Base-by-base conservation (phyloP, 2,113 vertebrate genomes). In the Sorex fumeus region DNA sequence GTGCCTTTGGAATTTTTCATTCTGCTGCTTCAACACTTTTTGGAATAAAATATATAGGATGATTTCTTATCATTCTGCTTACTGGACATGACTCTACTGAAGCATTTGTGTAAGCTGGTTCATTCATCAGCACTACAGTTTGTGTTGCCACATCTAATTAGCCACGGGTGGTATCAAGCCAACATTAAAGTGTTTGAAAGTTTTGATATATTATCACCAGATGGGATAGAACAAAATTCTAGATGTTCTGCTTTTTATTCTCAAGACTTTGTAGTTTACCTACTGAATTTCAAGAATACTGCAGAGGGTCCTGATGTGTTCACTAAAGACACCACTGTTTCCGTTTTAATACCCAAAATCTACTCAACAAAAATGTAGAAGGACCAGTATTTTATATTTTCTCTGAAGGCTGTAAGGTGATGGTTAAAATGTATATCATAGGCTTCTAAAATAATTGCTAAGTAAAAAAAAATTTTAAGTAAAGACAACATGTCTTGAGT, bases 1-100 rank as follows among this genome's bases (percentile, higher is more conserved):
- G 92, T 76, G 45, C 0, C 94, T 47, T n/a, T 32, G 91, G 43
- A 66, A 27, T 69, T 92, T 10, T 87, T 27, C 18, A 72, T n/a
- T 71, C 16, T 80, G 12, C 30, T 23, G 57, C 43, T 70, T 60
- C 53, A 13, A 36, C 32, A n/a, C 45, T 70, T 72, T 32, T n/a
- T n/a, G n/a, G 66, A 80, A 81, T 87, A 53, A 53, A 36, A 32
- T 53, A 16, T 15, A 45, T 7, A 28, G 25, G 21, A 10, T n/a
- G 32, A 40, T 19, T 40, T 36, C 70, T 67, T 80, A 25, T 53
- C 23, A 79, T 19, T 27, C 21, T 53, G 66, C 40, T 80, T 27
- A 6, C 10, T 81, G 91, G 57, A 60, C 27, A 28, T 25, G 32
- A 43, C 34, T 69, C 2, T 43, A 81, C 23, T 57, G 45, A 43